A percentile compares a stretch with the other conserved stretches of the same genome.
Conservation (phyloP, 2,113 vertebrate genomes). For the Entelurus aequoreus region DNA sequence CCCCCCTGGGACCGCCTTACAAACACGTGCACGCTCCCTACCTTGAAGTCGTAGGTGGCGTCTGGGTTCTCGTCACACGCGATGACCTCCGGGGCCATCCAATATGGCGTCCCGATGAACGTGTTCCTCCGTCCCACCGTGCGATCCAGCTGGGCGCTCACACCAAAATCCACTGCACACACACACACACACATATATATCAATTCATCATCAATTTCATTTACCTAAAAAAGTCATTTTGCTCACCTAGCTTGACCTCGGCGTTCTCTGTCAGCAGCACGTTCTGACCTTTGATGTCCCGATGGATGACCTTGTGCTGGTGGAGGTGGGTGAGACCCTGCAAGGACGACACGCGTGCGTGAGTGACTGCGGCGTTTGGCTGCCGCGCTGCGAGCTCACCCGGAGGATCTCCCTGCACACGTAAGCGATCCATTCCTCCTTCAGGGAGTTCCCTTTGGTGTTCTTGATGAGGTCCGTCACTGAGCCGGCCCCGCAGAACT, state of each 20-base stretch:
- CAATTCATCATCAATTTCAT: too few relatives aligned
- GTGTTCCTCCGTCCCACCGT: conserved; percentile 96
- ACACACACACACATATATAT: conserved; percentile 27
- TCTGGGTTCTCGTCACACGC: conserved; percentile 97
- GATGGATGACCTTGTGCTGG: conserved; percentile 98
- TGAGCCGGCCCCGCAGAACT: conserved; percentile 95
- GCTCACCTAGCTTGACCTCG: conserved; percentile 95
- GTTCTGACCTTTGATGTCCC: conserved; percentile 98
- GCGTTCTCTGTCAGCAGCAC: conserved; percentile 96
- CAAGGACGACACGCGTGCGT: not conserved
- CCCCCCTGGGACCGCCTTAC: too few relatives aligned
- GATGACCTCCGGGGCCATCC: conserved; percentile 99
- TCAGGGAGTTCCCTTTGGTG: conserved; percentile 96
- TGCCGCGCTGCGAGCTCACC: conserved; percentile 58
- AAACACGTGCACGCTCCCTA: conserved; percentile 44
- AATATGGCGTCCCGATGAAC: conserved; percentile 97
- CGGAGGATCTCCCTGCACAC: conserved; percentile 97
- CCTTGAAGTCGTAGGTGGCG: conserved; percentile 99
- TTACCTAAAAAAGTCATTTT: not conserved
- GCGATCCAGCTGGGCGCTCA: conserved; percentile 94
- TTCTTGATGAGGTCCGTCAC: conserved; percentile 98
- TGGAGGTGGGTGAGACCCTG: conserved; percentile 98
- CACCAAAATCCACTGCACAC: conserved; percentile 88
- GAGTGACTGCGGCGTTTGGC: not conserved
- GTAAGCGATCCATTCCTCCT: conserved; percentile 98